Evolutionary conservation across 1,140 invertebrate genomes (phyloP).

Genomic region (Eumaeus atala): DNA sequence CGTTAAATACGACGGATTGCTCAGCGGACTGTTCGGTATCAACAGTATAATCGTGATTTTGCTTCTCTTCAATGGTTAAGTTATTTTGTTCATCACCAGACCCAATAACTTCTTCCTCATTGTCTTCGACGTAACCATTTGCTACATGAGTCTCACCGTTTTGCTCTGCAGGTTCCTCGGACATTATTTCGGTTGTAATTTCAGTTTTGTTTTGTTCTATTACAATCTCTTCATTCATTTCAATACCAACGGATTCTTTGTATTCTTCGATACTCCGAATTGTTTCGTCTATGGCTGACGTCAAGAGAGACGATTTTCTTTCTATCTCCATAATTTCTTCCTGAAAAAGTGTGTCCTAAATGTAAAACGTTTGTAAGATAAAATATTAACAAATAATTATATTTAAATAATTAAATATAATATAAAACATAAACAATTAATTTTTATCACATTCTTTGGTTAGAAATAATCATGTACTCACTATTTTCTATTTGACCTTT

Average conservation of each 20-base stretch:
- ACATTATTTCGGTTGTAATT: constrained; percentile 1
- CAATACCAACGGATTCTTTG: constrained; percentile 37
- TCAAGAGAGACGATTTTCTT: constrained; percentile 49
- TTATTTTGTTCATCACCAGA: background rate
- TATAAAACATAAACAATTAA: too few species aligned
- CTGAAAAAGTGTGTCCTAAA: constrained; percentile 30
- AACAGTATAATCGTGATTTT: background rate
- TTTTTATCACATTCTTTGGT: too few species aligned
- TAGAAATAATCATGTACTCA: too few species aligned
- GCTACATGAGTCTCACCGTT: background rate
- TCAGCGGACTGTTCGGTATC: background rate
- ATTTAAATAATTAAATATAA: too few species aligned
- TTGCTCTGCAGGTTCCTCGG: constrained; percentile 4
- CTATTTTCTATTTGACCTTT: too few species aligned
- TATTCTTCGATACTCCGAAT: constrained; percentile 59
- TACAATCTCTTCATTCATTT: constrained; percentile 17
- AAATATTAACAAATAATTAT: too few species aligned
- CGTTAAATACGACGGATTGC: constrained; percentile 3
- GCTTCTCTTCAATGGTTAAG: background rate
- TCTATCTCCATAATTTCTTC: constrained; percentile 56
- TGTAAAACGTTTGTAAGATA: too few species aligned
- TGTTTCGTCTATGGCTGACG: constrained; percentile 54
- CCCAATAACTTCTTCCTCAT: background rate
- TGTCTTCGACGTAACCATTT: constrained; percentile 2
- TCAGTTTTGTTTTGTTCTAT: constrained; percentile 2